phyloP scores from a whole-genome alignment of 1,140 invertebrate genomes.

The Bactericera cockerelli region DNA sequence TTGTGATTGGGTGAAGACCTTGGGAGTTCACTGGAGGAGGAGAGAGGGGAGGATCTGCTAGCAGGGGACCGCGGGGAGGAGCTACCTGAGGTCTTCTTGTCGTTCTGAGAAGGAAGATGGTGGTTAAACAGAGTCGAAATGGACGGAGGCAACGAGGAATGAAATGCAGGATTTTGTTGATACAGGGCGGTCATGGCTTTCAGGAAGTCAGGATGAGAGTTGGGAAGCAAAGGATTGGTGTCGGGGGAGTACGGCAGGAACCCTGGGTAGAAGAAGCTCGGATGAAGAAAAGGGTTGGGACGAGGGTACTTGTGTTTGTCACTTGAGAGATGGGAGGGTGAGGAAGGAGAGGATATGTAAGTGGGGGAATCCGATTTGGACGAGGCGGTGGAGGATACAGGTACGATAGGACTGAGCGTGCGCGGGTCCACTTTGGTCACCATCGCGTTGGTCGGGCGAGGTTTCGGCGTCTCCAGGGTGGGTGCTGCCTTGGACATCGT shows the following conservation, averaged over 20 bases:
- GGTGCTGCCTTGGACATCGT: neutral
- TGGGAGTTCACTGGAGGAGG: neutral
- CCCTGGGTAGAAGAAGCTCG: conserved; percentile 5
- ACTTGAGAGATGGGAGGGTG: conserved; percentile 14
- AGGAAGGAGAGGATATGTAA: conserved; percentile 2
- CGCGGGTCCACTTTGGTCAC: conserved; percentile 45
- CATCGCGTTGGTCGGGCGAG: conserved; percentile 23
- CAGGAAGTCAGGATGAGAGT: conserved; percentile 19
- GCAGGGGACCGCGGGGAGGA: neutral
- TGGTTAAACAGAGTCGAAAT: conserved; percentile 24
- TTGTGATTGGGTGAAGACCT: neutral
- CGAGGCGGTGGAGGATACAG: neutral
- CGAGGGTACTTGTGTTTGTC: conserved; percentile 13
- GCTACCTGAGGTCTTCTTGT: neutral
- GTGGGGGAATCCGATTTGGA: neutral
- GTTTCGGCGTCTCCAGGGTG: neutral
- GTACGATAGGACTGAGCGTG: conserved; percentile 36
- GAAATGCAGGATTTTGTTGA: conserved; percentile 19
- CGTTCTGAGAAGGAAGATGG: conserved; percentile 11
- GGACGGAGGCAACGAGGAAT: conserved; percentile 23
- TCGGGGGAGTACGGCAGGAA: conserved; percentile 10
- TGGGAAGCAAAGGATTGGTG: conserved; percentile 7
- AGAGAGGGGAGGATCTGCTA: neutral
- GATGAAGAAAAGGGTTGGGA: conserved; percentile 12
- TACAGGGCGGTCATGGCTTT: conserved; percentile 22